Percentiles rank a stretch among this genome's conserved stretches.
Conservation (phyloP, 2,797 vertebrate genomes). For the Ctenosaura bakeri region DNA sequence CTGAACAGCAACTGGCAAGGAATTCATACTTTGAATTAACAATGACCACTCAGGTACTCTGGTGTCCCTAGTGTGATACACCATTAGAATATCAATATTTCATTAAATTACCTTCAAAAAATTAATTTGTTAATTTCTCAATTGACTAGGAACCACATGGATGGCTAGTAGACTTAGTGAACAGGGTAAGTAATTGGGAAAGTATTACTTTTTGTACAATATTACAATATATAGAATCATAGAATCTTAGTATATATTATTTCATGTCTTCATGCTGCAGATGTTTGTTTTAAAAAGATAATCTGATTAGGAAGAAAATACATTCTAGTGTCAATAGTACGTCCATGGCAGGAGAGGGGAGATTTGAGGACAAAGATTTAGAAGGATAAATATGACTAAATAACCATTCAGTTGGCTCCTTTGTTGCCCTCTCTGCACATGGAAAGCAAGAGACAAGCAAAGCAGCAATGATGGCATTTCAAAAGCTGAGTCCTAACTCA, state of each 20-base stretch:
- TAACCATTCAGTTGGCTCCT: too few relatives aligned
- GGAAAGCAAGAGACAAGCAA: too few relatives aligned
- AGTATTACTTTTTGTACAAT: background rate
- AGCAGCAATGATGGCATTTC: background rate
- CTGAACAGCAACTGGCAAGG: conserved; percentile 34
- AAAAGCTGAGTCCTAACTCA: background rate
- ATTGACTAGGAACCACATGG: conserved; percentile 94
- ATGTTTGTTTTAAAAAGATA: too few relatives aligned
- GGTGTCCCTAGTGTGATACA: background rate
- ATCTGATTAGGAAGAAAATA: too few relatives aligned
- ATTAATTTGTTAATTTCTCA: conserved; percentile 59
- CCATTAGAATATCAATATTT: background rate
- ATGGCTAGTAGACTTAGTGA: conserved; percentile 98
- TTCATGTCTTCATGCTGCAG: too few relatives aligned
- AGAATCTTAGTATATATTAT: too few relatives aligned
- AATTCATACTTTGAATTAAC: conserved; percentile 28
- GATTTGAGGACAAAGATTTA: too few relatives aligned
- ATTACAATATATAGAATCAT: too few relatives aligned
- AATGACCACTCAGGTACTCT: background rate
- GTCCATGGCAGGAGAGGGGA: too few relatives aligned
- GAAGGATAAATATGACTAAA: too few relatives aligned
- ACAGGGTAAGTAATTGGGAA: conserved; percentile 86
- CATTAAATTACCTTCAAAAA: background rate
- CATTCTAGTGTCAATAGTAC: too few relatives aligned
- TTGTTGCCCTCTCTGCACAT: too few relatives aligned